Evolutionary conservation across 1,140 invertebrate genomes (phyloP).

Genomic region (Drusus annulatus): DNA sequence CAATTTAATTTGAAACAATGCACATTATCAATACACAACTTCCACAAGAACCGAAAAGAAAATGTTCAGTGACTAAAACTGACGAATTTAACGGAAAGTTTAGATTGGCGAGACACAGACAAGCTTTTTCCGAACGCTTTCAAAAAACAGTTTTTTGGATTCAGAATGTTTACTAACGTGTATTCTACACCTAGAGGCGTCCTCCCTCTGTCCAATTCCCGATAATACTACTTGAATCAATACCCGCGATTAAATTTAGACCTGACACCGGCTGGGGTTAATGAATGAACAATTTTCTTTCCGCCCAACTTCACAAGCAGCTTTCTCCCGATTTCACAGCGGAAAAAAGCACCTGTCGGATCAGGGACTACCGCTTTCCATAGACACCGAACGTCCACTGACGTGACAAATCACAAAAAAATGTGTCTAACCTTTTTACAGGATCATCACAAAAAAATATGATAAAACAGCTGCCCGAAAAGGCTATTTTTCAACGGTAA

Average conservation of each 20-base stretch:
- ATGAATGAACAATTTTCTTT: constrained; percentile 37
- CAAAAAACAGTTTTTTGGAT: constrained; percentile 9
- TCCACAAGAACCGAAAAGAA: background rate
- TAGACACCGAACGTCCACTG: constrained; percentile 11
- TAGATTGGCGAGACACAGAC: background rate
- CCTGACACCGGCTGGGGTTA: constrained; percentile 29
- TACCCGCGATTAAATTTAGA: constrained; percentile 38
- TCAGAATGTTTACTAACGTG: constrained; percentile 4
- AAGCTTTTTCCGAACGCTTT: background rate
- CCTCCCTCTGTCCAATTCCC: constrained; percentile 12
- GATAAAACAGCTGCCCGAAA: background rate
- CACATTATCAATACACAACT: too few relatives aligned
- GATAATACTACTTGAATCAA: constrained; percentile 22
- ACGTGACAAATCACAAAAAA: background rate
- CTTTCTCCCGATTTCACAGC: background rate
- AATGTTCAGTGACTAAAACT: background rate
- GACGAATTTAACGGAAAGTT: background rate
- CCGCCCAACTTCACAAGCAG: constrained; percentile 22
- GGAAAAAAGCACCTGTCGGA: background rate
- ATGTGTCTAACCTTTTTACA: constrained; percentile 2
- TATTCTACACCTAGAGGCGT: background rate
- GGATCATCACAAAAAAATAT: constrained; percentile 22
- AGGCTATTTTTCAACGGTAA: constrained; percentile 19
- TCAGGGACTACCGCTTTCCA: background rate
- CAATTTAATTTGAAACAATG: background rate